These are phyloP conservation scores for Dissostichus mawsoni DNA, from an alignment of 2,113 vertebrate species.

Conservation along the genomic window DNA sequence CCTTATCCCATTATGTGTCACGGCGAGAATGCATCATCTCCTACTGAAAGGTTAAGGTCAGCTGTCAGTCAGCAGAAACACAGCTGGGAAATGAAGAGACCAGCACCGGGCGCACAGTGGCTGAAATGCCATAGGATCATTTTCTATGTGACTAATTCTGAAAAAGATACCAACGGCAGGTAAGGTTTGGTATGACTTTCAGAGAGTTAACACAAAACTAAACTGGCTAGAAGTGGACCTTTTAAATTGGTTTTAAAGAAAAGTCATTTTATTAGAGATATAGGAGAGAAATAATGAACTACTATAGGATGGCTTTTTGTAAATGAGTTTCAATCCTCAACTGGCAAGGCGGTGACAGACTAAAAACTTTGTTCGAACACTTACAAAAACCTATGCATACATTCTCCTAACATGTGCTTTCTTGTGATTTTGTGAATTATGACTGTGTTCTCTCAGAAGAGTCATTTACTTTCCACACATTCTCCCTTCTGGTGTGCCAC, in stretches of 20 bases:
- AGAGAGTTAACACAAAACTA: neutral
- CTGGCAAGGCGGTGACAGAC: neutral
- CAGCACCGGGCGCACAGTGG: neutral
- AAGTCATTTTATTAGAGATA: neutral
- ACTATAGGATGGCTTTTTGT: neutral
- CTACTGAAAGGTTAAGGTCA: conserved; percentile 56
- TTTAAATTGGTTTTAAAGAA: neutral
- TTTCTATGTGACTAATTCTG: neutral
- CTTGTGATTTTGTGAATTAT: conserved; percentile 6
- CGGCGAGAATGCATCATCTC: conserved; percentile 54
- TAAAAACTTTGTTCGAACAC: neutral
- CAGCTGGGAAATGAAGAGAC: conserved; percentile 32
- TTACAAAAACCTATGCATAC: neutral
- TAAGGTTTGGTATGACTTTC: neutral
- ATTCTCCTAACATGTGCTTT: conserved; percentile 6
- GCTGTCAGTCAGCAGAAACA: conserved; percentile 25
- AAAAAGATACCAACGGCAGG: neutral
- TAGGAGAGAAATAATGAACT: neutral
- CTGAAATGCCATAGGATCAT: neutral
- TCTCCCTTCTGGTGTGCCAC: conserved; percentile 15
- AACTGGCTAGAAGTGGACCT: neutral
- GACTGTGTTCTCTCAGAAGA: neutral
- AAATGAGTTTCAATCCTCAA: neutral
- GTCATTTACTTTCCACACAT: conserved; percentile 9
- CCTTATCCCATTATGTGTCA: conserved; percentile 52